Base-by-base conservation (phyloP, 2,113 vertebrate genomes). In the Suncus etruscus region DNA sequence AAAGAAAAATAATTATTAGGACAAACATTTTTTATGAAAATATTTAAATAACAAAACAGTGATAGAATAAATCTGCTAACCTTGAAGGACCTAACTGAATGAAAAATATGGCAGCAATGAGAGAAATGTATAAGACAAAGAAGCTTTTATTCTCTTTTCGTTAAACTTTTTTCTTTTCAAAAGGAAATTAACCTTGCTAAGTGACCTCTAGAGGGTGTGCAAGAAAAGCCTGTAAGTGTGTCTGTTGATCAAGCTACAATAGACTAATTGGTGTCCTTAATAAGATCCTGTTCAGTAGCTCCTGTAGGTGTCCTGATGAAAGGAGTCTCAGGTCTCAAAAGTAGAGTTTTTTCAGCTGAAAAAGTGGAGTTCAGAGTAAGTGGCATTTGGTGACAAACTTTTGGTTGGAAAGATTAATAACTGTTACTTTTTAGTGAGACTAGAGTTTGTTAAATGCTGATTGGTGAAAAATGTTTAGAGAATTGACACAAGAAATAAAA, bases 391-490 rank as follows among this genome's bases (percentile, higher is more conserved):
- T 65, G 18, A 31, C 7, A 78, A 47, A 3, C 32, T 81, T 58
- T 82, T 32, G 27, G 47, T 39, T 70, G 74, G 11, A 45, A 90
- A 84, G 50, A 8, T 61, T 47, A 32, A 32, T 74, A 5, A 9
- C 27, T 80, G 85, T 82, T 80, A 66, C 47, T 39, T 47, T 86
- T 50, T 63, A 79, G 54, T 39, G 51, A 93, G 90, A 54, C 2
- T 18, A 25, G 14, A 77, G 3, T 5, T 27, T 69, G 27, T 74
- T 69, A 63, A 61, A 65, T 48, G 7, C 0, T 65, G 14, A 61
- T 14, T 31, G 6, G 75, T 76, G 11, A 70, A 81, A 80, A 74
- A 39, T 39, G 39, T 39, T 39, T 39, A 39, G 39, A 39, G 39
- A 39, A 39, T 5, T 39, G 39, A 58, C 45, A 77, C 15, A 77